Percentiles rank a stretch among this genome's conserved stretches.
phyloP scores from a whole-genome alignment of 2,113 vertebrate species.

The Gopherus flavomarginatus region DNA sequence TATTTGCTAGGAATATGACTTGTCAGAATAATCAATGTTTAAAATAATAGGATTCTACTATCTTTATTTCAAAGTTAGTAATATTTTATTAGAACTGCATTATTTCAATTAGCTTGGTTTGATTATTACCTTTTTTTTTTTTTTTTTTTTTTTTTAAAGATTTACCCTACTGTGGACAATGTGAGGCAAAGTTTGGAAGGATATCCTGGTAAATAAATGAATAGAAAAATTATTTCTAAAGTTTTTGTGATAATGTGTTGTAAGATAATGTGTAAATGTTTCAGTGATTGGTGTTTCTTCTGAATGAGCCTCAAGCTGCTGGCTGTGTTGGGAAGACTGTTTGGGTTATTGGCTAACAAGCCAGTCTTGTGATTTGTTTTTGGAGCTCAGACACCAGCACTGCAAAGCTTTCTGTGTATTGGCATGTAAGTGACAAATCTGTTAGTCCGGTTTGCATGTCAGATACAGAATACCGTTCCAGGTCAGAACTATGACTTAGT shows the following conservation, averaged over 20 bases:
- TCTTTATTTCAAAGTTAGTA: neutral
- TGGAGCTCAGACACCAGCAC: neutral
- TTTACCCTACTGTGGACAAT: slow-evolving; percentile 95
- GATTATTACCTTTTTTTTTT: neutral
- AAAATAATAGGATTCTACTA: neutral
- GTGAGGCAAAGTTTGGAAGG: slow-evolving; percentile 97
- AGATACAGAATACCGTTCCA: neutral
- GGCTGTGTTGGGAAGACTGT: neutral
- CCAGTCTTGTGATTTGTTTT: neutral
- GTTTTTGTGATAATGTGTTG: neutral
- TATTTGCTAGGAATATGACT: neutral
- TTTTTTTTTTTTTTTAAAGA: slow-evolving; percentile 72
- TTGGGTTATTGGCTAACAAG: neutral
- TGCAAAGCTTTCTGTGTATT: neutral
- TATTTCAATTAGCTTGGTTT: neutral
- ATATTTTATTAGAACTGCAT: neutral
- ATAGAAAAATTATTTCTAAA: neutral
- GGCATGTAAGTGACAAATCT: neutral
- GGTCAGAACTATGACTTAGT: neutral
- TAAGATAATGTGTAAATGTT: neutral
- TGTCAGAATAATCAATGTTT: neutral
- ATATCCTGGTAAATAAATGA: slow-evolving; percentile 90
- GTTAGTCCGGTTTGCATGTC: rapidly evolving
- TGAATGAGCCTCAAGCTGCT: neutral
- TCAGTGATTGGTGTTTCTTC: neutral